Percentiles rank a stretch among this genome's conserved stretches.
These are phyloP conservation scores for Linepithema humile DNA, from an alignment of 1,140 invertebrate genomes.

Conservation along the genomic window DNA sequence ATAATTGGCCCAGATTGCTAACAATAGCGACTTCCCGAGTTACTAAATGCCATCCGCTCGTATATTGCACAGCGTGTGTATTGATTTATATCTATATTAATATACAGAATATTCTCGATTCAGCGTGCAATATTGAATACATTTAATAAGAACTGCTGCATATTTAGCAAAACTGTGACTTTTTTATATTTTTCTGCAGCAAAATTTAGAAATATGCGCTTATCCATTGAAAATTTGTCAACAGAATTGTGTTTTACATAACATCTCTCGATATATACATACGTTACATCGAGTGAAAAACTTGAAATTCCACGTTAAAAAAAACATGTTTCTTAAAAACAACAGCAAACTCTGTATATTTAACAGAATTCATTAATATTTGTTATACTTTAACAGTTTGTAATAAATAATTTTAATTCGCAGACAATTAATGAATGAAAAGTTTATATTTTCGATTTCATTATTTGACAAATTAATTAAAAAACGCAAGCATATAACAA, in stretches of 20 bases:
- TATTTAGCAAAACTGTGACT: background rate
- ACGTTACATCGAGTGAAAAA: background rate
- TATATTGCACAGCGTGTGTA: background rate
- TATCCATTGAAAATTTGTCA: conserved; percentile 9
- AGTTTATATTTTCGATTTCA: background rate
- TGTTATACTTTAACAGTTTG: background rate
- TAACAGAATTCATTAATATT: background rate
- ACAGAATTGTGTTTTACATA: background rate
- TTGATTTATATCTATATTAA: conserved; percentile 45
- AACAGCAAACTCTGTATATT: background rate
- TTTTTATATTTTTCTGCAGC: background rate
- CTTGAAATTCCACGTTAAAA: background rate
- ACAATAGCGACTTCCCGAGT: background rate
- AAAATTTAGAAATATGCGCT: background rate
- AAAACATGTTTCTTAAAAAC: background rate
- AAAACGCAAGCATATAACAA: background rate
- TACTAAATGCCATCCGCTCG: background rate
- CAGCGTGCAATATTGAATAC: background rate
- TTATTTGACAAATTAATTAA: background rate
- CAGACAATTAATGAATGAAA: background rate
- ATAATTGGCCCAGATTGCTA: conserved; percentile 40
- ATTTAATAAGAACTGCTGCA: conserved; percentile 15
- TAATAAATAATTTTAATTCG: background rate
- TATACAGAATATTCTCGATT: conserved; percentile 10
- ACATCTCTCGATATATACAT: background rate